Evolutionary conservation across 2,888 invertebrate species (phyloP).

Genomic region (Nemotelus pantherinus): DNA sequence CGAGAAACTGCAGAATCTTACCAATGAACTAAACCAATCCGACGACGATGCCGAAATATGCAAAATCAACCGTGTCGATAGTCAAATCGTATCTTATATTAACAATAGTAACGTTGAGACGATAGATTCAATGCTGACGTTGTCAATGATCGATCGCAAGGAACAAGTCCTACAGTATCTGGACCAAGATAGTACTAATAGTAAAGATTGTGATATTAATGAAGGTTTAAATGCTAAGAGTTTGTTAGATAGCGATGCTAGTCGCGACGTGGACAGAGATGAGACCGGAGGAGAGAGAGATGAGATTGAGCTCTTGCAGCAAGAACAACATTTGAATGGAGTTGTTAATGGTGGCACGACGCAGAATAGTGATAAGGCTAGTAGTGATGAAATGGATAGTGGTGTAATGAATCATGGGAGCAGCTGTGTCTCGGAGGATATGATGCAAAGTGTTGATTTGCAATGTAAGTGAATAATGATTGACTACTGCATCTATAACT

Average conservation of each 20-base stretch:
- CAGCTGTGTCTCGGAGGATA: constrained; percentile 47
- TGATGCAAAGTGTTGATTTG: constrained; percentile 58
- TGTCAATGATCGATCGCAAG: constrained; percentile 3
- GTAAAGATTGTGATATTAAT: constrained; percentile 44
- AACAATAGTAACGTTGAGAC: background rate
- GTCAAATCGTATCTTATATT: background rate
- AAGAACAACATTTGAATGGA: constrained; percentile 5
- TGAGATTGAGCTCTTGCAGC: constrained; percentile 21
- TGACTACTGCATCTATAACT: too few relatives aligned
- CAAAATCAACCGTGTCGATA: constrained; percentile 46
- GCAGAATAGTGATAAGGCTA: constrained; percentile 28
- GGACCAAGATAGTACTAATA: background rate
- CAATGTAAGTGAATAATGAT: constrained; percentile 53
- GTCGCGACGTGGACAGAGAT: constrained; percentile 30
- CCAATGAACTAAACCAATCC: constrained; percentile 58
- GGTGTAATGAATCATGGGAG: constrained; percentile 34
- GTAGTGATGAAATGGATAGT: constrained; percentile 40
- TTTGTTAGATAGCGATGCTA: constrained; percentile 41
- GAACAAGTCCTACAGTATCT: constrained; percentile 10
- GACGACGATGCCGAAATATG: constrained; percentile 52
- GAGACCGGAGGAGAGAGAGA: constrained; percentile 32
- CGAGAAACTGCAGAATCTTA: constrained; percentile 58
- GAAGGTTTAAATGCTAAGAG: constrained; percentile 40
- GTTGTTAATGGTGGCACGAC: constrained; percentile 3
- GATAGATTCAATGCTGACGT: background rate